Evolutionary conservation across 1,140 invertebrate genomes (phyloP).

Genomic region (Trichonephila clavipes): DNA sequence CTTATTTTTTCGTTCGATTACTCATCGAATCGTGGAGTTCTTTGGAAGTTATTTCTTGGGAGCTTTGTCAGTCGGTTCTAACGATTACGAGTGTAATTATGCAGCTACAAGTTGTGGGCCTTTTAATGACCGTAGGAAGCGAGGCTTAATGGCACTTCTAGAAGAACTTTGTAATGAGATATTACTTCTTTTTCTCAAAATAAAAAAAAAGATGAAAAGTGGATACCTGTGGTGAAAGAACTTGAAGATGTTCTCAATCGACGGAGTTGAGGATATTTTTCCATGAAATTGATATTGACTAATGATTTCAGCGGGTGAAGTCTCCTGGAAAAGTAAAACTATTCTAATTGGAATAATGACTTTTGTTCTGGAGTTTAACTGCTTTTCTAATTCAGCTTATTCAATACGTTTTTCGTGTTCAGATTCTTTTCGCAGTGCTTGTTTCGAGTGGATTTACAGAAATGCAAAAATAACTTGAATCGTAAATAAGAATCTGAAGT

Average conservation of each 20-base stretch:
- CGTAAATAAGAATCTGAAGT: no score
- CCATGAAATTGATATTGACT: constrained; percentile 31
- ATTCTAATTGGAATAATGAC: constrained; percentile 35
- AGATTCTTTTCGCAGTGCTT: no score
- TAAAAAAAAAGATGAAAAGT: not conserved
- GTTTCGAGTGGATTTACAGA: no score
- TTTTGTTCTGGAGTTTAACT: constrained; percentile 25
- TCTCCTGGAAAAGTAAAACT: not conserved
- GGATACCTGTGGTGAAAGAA: constrained; percentile 7
- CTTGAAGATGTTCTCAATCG: constrained; percentile 19
- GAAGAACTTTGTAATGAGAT: constrained; percentile 18
- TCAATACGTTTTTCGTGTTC: no score
- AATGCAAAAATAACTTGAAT: no score
- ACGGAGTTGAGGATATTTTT: constrained; percentile 15
- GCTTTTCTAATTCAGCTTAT: not conserved
- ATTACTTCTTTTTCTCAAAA: not conserved
- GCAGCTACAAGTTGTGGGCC: constrained; percentile 42
- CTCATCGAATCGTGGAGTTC: constrained; percentile 29
- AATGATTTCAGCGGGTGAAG: not conserved
- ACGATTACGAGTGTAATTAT: constrained; percentile 43
- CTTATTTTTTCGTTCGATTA: constrained; percentile 41
- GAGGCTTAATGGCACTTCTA: constrained; percentile 30
- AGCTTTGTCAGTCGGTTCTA: constrained; percentile 3
- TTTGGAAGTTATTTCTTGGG: constrained; percentile 32
- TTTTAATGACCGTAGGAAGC: constrained; percentile 41